Conservation (phyloP, 2,888 invertebrate species). For the Siphonodentalium dalli region DNA sequence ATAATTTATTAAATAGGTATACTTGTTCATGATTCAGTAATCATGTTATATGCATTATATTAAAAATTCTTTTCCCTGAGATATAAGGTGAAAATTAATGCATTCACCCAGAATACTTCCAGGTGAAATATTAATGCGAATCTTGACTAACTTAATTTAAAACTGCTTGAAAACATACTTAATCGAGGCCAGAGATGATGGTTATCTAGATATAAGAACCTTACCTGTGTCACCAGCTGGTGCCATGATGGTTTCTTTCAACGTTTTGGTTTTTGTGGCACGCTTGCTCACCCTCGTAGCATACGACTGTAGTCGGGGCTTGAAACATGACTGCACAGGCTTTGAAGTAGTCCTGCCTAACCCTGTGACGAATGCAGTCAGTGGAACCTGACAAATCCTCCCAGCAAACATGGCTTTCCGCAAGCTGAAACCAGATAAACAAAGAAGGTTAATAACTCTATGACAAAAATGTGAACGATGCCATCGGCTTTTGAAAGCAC, state of each 20-base stretch:
- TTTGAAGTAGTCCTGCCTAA: constrained; percentile 21
- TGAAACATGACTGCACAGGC: constrained; percentile 21
- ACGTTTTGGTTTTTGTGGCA: constrained; percentile 66
- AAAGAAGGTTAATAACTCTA: too few species aligned
- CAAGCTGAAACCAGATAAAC: background rate
- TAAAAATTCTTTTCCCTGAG: too few species aligned
- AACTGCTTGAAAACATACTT: too few species aligned
- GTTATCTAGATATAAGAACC: background rate
- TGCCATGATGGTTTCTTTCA: constrained; percentile 78
- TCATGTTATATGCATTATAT: too few species aligned
- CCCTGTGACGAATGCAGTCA: constrained; percentile 36
- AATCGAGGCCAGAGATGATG: background rate
- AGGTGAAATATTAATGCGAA: too few species aligned
- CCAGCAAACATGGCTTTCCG: constrained; percentile 25
- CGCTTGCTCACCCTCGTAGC: constrained; percentile 32
- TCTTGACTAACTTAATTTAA: too few species aligned
- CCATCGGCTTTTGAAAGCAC: too few species aligned
- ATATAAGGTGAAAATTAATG: too few species aligned
- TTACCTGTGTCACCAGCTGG: constrained; percentile 72
- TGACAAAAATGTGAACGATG: too few species aligned
- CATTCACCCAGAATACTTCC: too few species aligned
- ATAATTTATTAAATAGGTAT: too few species aligned
- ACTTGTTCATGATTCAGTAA: too few species aligned
- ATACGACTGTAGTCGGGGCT: constrained; percentile 35
- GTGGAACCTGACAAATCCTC: constrained; percentile 28